phyloP scores from a whole-genome alignment of 2,797 vertebrate species.

The Avahi laniger region DNA sequence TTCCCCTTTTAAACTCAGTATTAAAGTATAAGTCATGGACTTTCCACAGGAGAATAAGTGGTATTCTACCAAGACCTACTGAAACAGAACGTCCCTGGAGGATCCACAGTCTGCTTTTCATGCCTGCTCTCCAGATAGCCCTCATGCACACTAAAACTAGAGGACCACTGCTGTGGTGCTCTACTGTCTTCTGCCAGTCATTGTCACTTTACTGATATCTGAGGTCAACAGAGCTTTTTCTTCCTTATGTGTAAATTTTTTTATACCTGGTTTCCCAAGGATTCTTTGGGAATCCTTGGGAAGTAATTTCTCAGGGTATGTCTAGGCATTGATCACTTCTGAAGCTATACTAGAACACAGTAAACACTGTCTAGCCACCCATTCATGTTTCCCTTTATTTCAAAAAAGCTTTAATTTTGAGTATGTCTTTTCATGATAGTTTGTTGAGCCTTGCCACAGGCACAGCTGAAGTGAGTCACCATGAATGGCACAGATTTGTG shows the following conservation, averaged over 20 bases:
- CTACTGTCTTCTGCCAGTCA: background rate
- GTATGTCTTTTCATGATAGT: background rate
- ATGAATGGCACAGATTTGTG: background rate
- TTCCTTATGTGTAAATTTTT: background rate
- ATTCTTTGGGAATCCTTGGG: too few relatives aligned
- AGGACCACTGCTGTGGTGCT: background rate
- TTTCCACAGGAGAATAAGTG: background rate
- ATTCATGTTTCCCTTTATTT: background rate
- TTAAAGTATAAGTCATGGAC: background rate
- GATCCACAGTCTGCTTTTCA: accelerated
- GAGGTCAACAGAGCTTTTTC: background rate
- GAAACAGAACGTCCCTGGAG: background rate
- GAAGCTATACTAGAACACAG: background rate
- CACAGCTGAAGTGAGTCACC: background rate
- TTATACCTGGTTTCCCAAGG: background rate
- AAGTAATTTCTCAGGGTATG: background rate
- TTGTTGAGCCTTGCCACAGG: background rate
- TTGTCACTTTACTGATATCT: background rate
- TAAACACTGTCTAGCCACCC: background rate
- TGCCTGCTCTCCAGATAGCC: too few relatives aligned
- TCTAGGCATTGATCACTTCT: background rate
- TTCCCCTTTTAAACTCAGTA: background rate
- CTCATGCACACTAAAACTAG: background rate
- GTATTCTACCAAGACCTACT: background rate
- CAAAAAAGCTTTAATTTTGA: background rate